These are phyloP conservation scores for Incurvaria masculella DNA, from an alignment of 2,888 invertebrate genomes.

Conservation along the genomic window DNA sequence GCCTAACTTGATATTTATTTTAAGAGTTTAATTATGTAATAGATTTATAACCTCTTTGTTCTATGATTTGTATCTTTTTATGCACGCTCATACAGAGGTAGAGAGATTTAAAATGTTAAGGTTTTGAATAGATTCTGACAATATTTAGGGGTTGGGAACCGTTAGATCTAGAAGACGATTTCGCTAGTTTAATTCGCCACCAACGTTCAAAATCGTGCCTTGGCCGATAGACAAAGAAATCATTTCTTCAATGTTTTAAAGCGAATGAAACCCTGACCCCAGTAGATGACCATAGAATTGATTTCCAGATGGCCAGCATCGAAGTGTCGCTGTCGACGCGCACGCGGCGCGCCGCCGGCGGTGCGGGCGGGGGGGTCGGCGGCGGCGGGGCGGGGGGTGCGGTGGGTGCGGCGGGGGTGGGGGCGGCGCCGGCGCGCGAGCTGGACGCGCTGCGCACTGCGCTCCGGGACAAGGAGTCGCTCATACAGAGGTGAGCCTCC, in stretches of 20 bases:
- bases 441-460: slow-evolving; percentile 68
- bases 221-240: too few species aligned
- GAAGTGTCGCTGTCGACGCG: slow-evolving; percentile 73
- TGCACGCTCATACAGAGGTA: background rate
- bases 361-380: slow-evolving; percentile 20
- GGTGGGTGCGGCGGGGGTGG: slow-evolving; percentile 36
- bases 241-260: slow-evolving; percentile 1
- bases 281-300: slow-evolving; percentile 8
- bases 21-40: too few species aligned
- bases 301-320: slow-evolving; percentile 74
- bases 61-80: too few species aligned
- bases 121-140: background rate
- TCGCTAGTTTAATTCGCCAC: too few species aligned
- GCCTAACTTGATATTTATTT: too few species aligned
- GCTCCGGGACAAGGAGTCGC: slow-evolving; percentile 75
- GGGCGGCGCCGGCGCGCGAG: slow-evolving; percentile 51
- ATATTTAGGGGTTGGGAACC: too few species aligned
- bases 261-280: background rate
- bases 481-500: slow-evolving; percentile 80
- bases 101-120: background rate
- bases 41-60: too few species aligned
- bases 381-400: slow-evolving; percentile 13
- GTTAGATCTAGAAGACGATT: too few species aligned
- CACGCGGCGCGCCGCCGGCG: slow-evolving; percentile 45
- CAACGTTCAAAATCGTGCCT: background rate